Evolutionary conservation across 2,113 vertebrate species (phyloP).

Genomic region (Bostrychus sinensis): DNA sequence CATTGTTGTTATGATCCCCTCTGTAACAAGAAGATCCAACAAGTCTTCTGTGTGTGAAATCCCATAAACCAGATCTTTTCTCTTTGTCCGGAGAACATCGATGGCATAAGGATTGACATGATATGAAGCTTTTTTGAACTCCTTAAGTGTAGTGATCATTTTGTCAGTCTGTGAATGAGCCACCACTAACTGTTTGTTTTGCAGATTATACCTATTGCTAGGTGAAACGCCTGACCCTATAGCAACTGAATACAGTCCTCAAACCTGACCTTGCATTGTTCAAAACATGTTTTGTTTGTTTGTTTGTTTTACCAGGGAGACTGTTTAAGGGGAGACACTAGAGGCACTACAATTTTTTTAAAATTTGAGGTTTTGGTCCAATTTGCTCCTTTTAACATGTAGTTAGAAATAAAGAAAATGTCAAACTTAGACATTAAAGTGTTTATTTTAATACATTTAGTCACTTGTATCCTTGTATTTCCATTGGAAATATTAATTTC

Average conservation of each 20-base stretch:
- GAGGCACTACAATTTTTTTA: too few relatives aligned
- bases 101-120: slow-evolving; percentile 77
- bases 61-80: slow-evolving; percentile 74
- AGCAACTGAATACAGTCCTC: slow-evolving; percentile 44
- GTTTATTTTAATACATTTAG: too few relatives aligned
- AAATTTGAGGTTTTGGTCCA: too few relatives aligned
- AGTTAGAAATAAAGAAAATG: too few relatives aligned
- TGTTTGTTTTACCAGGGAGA: too few relatives aligned
- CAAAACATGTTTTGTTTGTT: neutral
- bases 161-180: slow-evolving; percentile 8
- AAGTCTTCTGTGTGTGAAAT: slow-evolving; percentile 79
- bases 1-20: slow-evolving; percentile 71
- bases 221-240: slow-evolving; percentile 28
- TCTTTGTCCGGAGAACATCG: slow-evolving; percentile 79
- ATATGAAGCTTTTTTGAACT: slow-evolving; percentile 29
- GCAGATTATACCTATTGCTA: slow-evolving; percentile 19
- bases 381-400: too few relatives aligned
- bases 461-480: too few relatives aligned
- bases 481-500: too few relatives aligned
- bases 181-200: slow-evolving; percentile 6
- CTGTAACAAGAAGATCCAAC: slow-evolving; percentile 77
- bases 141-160: slow-evolving; percentile 13
- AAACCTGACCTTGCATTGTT: slow-evolving; percentile 13
- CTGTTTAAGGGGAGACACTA: too few relatives aligned
- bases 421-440: too few relatives aligned